Evolutionary conservation across 2,797 vertebrate species (phyloP).

Genomic region (Orestias chungarensis): DNA sequence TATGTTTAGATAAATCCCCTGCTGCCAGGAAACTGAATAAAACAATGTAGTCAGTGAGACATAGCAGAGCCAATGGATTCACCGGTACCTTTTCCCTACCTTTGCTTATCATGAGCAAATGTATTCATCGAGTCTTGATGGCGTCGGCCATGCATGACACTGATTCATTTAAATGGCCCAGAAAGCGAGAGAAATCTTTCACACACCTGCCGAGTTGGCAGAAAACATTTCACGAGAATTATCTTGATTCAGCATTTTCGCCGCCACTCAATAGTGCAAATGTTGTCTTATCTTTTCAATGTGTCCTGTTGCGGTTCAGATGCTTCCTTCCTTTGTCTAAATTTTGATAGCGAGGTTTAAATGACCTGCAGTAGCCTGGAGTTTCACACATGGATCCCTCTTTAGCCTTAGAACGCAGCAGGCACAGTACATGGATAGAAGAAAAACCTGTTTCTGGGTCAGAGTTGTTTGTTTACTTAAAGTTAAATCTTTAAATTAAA

Average conservation of each 20-base stretch:
- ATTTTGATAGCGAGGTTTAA: constrained; percentile 37
- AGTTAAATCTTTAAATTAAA: no score
- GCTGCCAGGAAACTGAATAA: constrained; percentile 64
- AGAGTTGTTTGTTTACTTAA: constrained; percentile 40
- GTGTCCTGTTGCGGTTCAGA: constrained; percentile 26
- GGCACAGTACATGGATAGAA: constrained; percentile 11
- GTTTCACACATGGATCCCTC: constrained; percentile 10
- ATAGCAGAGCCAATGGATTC: constrained; percentile 77
- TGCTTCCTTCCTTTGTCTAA: constrained; percentile 21
- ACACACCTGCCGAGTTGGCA: constrained; percentile 71
- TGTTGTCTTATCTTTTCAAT: constrained; percentile 60
- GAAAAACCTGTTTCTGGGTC: constrained; percentile 19
- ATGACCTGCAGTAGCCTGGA: constrained; percentile 19
- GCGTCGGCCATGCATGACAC: constrained; percentile 69
- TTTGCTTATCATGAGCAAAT: constrained; percentile 74
- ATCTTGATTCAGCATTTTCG: constrained; percentile 68
- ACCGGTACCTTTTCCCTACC: constrained; percentile 61
- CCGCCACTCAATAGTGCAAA: constrained; percentile 46
- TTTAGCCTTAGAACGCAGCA: constrained; percentile 9
- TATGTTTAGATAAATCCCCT: constrained; percentile 52
- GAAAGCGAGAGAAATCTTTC: constrained; percentile 42
- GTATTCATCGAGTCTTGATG: constrained; percentile 74
- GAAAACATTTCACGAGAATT: constrained; percentile 54
- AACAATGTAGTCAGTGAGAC: constrained; percentile 78
- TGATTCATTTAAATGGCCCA: constrained; percentile 71